Evolutionary conservation across 2,113 vertebrate species (phyloP).

Genomic region (Lanius ludovicianus): DNA sequence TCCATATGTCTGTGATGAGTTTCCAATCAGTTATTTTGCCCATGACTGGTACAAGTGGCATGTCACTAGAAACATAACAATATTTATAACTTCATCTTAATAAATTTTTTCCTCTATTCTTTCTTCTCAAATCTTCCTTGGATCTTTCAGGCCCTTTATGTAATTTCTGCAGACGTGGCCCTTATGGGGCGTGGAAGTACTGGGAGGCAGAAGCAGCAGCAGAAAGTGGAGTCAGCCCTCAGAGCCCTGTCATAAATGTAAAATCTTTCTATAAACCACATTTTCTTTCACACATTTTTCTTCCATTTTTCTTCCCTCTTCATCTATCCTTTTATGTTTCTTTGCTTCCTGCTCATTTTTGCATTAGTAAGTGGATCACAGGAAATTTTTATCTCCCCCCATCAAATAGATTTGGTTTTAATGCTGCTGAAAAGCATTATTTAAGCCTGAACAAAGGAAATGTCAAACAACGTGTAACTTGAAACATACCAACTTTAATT

Average conservation of each 20-base stretch:
- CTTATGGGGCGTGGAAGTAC: rapidly evolving
- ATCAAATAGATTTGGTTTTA: not conserved
- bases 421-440: not conserved
- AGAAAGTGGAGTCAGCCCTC: rapidly evolving
- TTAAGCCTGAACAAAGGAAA: not conserved
- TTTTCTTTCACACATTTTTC: not conserved
- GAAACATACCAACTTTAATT: not conserved
- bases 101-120: not conserved
- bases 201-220: not conserved
- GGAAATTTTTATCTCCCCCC: not conserved
- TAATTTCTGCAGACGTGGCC: not conserved
- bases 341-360: not conserved
- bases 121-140: not conserved
- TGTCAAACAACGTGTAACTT: not conserved
- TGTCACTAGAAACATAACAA: not conserved
- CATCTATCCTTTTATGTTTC: not conserved
- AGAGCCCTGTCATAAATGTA: not conserved
- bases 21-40: not conserved
- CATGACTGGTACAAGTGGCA: not conserved
- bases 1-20: not conserved
- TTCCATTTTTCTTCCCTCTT: not conserved
- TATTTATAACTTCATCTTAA: not conserved
- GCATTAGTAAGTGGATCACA: not conserved
- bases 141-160: not conserved
- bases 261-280: not conserved